Evolutionary conservation across 2,797 vertebrate species (phyloP).

Genomic region (Rallus crepitans): DNA sequence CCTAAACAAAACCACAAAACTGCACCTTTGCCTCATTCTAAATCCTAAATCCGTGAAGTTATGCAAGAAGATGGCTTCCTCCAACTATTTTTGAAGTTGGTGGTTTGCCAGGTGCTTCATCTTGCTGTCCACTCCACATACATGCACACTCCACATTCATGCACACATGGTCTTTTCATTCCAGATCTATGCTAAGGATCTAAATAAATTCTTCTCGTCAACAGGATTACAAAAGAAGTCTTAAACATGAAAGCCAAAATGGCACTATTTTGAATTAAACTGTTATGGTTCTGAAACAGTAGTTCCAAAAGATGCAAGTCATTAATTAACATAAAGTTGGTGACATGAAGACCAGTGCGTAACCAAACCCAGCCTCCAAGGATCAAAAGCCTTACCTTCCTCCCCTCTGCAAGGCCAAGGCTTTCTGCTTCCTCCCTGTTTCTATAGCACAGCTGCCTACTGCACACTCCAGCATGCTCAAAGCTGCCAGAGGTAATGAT

Average conservation of each 20-base stretch:
- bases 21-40: background rate
- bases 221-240: background rate
- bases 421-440: background rate
- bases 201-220: background rate
- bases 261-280: background rate
- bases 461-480: background rate
- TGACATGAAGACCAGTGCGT: background rate
- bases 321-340: background rate
- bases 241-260: background rate
- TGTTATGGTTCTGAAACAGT: background rate
- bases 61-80: background rate
- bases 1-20: background rate
- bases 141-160: background rate
- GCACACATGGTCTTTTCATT: background rate
- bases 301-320: background rate
- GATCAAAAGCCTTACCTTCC: background rate
- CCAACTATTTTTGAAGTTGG: background rate
- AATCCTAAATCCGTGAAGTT: background rate
- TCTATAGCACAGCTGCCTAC: background rate
- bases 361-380: background rate
- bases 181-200: fast-evolving
- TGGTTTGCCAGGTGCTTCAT: background rate
- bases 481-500: background rate
- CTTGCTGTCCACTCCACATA: background rate
- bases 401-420: background rate